phyloP scores from a whole-genome alignment of 2,797 vertebrate species.

The Alca torda region DNA sequence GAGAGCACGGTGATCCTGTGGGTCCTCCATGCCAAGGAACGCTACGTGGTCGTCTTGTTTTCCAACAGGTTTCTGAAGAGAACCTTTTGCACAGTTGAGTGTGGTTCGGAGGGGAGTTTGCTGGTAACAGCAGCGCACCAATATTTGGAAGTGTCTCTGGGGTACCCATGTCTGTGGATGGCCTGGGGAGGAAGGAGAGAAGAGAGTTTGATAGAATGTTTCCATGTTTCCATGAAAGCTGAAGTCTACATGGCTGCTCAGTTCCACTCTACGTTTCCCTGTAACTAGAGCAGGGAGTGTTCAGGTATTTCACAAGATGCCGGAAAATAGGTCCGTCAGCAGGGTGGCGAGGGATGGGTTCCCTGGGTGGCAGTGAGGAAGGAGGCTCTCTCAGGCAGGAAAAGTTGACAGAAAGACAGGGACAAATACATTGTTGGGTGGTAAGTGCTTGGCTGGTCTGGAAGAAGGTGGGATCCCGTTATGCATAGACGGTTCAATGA shows the following conservation, averaged over 20 bases:
- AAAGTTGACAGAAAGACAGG: constrained; percentile 22
- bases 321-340: constrained; percentile 1
- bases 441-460: constrained; percentile 1
- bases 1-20: background rate
- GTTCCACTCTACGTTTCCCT: background rate
- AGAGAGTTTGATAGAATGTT: background rate
- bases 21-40: background rate
- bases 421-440: background rate
- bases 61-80: constrained; percentile 12
- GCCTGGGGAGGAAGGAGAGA: background rate
- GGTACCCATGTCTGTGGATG: background rate
- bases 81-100: background rate
- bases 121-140: background rate
- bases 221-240: background rate
- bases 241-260: background rate
- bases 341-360: background rate
- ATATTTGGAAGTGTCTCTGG: background rate
- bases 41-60: background rate
- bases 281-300: background rate
- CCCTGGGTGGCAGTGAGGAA: background rate
- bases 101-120: background rate
- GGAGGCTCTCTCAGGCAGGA: constrained; percentile 3
- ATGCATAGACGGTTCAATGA: background rate
- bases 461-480: background rate
- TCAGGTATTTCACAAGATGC: constrained; percentile 20